Evolutionary conservation across 1,140 invertebrate species (phyloP).

Genomic region (Neotoxoptera formosana): DNA sequence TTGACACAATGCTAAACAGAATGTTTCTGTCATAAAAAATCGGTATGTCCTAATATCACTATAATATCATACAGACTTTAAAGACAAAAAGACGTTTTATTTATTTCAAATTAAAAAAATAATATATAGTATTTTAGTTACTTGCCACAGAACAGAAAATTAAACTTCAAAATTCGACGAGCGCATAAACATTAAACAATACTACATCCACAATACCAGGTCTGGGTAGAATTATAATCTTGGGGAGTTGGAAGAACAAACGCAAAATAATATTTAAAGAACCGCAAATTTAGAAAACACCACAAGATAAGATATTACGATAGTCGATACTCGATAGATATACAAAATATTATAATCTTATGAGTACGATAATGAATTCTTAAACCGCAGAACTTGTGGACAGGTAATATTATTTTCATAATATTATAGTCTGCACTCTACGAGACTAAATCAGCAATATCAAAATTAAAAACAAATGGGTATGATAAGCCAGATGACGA

Average conservation of each 20-base stretch:
- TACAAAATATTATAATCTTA: too few species aligned
- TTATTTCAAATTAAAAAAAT: neutral
- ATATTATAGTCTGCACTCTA: neutral
- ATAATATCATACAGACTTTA: conserved; percentile 23
- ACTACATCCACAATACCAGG: neutral
- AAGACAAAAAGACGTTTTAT: neutral
- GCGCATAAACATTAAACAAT: neutral
- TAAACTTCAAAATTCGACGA: neutral
- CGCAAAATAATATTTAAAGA: neutral
- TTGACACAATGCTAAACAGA: neutral
- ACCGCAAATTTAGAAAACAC: neutral
- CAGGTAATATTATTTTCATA: neutral
- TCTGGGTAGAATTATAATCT: neutral
- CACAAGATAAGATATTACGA: neutral
- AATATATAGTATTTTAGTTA: neutral
- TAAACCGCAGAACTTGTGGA: neutral
- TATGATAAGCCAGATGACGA: neutral
- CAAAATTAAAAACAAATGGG: neutral
- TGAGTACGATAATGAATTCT: neutral
- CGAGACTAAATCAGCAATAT: neutral
- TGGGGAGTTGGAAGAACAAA: neutral
- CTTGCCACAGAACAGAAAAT: neutral
- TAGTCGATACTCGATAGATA: too few species aligned
- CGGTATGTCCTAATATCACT: neutral
- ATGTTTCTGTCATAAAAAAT: conserved; percentile 14